Evolutionary conservation across 1,140 invertebrate species (phyloP), one percentile per base, ranked within the genome.

Genomic region (Magallana ariakensis): DNA sequence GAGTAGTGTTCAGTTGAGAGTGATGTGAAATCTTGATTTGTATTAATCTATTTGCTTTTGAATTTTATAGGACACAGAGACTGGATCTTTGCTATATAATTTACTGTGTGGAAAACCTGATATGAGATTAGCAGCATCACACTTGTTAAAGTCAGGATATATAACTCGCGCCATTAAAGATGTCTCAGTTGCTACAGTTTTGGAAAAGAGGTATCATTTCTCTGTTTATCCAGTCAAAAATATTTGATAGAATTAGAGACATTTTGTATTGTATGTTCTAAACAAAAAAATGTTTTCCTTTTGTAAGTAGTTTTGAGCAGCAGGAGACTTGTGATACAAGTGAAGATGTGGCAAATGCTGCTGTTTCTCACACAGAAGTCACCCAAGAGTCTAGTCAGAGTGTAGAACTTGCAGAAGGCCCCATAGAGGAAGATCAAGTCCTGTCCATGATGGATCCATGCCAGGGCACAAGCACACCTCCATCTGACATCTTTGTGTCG

Each of bases 61-160:
- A n/a, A n/a, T n/a, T n/a, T 54, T 22, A 13, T 56, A 82, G 80
- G 80, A 82, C 19, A 9, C 80, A 54, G 80, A 82, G 46, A 56
- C 54, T 55, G 80, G 80, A 26, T 16, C 53, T 19, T 53, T 82
- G 46, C 80, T 82, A 46, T 82, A 82, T 46, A 82, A 82, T 56
- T 54, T 82, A 22, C 46, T 82, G 11, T 82, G 80, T 82, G 46
- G 54, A 54, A 82, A 56, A n/a, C 80, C 80, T 19, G 80, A 82
- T 4, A 54, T 56, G 46, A 54, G 80, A 54, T 22, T 82, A 55
- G 46, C 46, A 22, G 80, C 80, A 19, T 13, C 19, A n/a, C 46
- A 82, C 19, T 7, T 56, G 19, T 22, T 82, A 5, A 82, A 56
- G 54, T 82, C 80, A 54, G 80, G 80, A 9, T 82, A 82, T 82